Percentiles rank a stretch among this genome's conserved stretches.
phyloP scores from a whole-genome alignment of 2,113 vertebrate species.

The Thunnus maccoyii region DNA sequence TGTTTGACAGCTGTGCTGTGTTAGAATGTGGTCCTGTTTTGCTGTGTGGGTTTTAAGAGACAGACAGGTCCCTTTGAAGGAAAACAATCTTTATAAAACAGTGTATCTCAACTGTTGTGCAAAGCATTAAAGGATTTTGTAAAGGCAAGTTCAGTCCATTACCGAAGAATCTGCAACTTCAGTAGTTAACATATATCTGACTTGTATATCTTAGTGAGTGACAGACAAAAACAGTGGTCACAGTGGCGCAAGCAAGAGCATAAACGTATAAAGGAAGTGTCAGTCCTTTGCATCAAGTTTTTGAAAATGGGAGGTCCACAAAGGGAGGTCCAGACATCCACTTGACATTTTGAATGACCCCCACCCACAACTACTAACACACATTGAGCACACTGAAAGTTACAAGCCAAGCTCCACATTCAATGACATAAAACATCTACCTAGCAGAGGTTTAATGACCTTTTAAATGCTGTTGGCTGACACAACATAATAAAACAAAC shows the following conservation, averaged over 20 bases:
- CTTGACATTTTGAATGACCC: conserved; percentile 58
- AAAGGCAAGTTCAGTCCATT: conserved; percentile 10
- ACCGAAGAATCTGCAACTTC: background rate
- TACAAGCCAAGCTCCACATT: conserved; percentile 9
- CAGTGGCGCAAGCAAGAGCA: background rate
- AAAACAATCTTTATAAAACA: conserved; percentile 5
- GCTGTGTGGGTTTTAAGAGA: conserved; percentile 5
- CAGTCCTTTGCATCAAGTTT: conserved; percentile 1
- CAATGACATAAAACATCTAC: conserved; percentile 26
- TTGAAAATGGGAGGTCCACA: conserved; percentile 8
- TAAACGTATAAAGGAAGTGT: conserved; percentile 25
- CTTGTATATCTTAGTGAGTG: conserved; percentile 17
- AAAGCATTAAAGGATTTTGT: conserved; percentile 14
- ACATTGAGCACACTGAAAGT: conserved; percentile 23
- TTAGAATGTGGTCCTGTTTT: conserved; percentile 35
- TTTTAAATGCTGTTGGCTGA: conserved; percentile 47
- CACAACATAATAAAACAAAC: conserved; percentile 25
- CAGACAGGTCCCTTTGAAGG: conserved; percentile 2
- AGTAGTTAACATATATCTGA: background rate
- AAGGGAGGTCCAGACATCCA: conserved; percentile 25
- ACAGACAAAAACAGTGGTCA: conserved; percentile 30
- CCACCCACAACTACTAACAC: conserved; percentile 44
- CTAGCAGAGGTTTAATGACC: conserved; percentile 32
- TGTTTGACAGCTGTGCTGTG: conserved; percentile 25
- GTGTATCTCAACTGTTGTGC: conserved; percentile 18